Evolutionary conservation across 2,113 vertebrate species (phyloP), one percentile per base, ranked within the genome.

Genomic region (Tragelaphus imberbis): DNA sequence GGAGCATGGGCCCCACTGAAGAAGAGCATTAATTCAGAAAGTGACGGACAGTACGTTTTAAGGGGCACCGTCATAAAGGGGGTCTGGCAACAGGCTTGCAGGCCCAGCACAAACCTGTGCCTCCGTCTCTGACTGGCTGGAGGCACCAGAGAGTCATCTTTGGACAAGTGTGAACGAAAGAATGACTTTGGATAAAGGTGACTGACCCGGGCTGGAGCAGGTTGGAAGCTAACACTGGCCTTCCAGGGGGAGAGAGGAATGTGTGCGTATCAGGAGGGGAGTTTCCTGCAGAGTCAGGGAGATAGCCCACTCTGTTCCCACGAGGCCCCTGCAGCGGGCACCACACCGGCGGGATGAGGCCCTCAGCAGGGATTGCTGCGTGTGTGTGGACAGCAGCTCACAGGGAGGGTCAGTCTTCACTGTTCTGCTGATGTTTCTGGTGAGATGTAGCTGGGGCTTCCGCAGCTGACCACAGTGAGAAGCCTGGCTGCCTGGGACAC

Each of bases 11-110:
- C 79, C 11, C 55, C 8, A 33, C 15, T 8, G 47, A 17, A n/a
- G 33, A 21, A 3, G 12, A 51, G 47, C 19, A 3, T 47, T 49
- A 3, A n/a, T 6, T 3, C 23, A 33, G 53, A 79, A 9, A 17
- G 21, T 14, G 19, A 25, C 2, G 0, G 90, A 16, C 80, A 13
- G 15, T 12, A 11, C 0, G 30, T 3, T 33, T 21, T 30, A 12
- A 81, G 79, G 79, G 79, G 77, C 2, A 0, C 49, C 49, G 21
- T 33, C 30, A n/a, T 49, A 53, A 21, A n/a, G 30, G 1, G 49
- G 47, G 16, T 3, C 47, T 51, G 30, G 33, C 16, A 11, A 1
- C 2, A 0, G 47, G 47, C 8, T 19, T 9, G 0, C 2, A 51
- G 77, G 49, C 10, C 49, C 28, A 11, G 47, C 30, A 11, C 49